phyloP scores from a whole-genome alignment of 2,797 vertebrate species.

The Microctenopoma steveboyesi region DNA sequence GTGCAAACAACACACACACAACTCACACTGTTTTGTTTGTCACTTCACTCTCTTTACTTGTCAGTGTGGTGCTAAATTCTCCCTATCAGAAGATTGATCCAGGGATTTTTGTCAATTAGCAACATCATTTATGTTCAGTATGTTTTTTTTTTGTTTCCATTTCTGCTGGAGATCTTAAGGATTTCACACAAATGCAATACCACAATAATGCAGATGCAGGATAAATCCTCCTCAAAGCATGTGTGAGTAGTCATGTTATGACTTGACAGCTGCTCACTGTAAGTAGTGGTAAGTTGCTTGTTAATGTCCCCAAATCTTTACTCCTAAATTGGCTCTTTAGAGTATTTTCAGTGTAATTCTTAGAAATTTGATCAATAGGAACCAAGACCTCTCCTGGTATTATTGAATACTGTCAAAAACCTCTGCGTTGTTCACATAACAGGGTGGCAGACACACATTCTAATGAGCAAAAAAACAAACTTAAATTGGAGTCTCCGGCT shows the following conservation, averaged over 20 bases:
- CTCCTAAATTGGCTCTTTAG: not conserved
- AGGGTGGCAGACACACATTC: not conserved
- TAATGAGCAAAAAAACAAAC: not conserved
- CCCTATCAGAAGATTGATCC: not conserved
- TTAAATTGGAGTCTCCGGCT: not conserved
- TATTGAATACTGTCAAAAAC: conserved; percentile 9
- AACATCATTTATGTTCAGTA: not conserved
- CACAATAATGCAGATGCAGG: not conserved
- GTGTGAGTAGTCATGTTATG: conserved; percentile 1
- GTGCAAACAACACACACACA: not conserved
- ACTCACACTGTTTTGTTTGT: not conserved
- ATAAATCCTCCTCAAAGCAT: not conserved
- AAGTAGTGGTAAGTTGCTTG: not conserved
- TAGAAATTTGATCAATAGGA: not conserved
- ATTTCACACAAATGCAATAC: not conserved
- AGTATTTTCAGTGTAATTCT: not conserved
- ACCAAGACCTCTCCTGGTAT: not conserved
- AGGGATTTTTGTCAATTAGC: not conserved
- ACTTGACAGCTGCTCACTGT: conserved; percentile 9
- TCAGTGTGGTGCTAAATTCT: not conserved
- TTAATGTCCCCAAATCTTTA: conserved; percentile 10
- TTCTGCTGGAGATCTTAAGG: not conserved
- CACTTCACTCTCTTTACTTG: not conserved
- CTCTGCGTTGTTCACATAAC: conserved; percentile 1
- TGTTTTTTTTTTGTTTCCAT: not conserved